Percentiles rank a stretch among this genome's conserved stretches.
Evolutionary conservation across 2,113 vertebrate species (phyloP).

Genomic region (Dunckerocampus dactyliophorus): DNA sequence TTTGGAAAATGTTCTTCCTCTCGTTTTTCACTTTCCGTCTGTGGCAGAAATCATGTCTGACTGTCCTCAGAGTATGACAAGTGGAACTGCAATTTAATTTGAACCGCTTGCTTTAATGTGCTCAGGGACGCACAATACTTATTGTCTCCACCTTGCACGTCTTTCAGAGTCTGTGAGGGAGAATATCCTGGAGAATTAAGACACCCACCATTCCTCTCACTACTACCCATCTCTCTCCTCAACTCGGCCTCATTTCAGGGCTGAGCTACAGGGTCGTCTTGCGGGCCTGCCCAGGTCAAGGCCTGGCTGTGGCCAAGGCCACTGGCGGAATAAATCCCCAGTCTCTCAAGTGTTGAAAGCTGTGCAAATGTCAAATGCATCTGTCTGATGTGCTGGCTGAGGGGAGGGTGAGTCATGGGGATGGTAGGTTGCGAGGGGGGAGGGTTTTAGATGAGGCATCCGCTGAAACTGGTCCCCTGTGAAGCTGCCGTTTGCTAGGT

Average conservation of each 20-base stretch:
- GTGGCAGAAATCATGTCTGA: conserved; percentile 61
- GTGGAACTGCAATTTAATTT: conserved; percentile 73
- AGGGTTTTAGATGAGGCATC: conserved; percentile 42
- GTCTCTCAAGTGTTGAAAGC: conserved; percentile 68
- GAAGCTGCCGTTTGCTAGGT: conserved; percentile 59
- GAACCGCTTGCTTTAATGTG: conserved; percentile 69
- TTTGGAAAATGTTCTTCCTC: conserved; percentile 46
- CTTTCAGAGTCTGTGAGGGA: conserved; percentile 59
- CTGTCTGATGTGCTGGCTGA: conserved; percentile 54
- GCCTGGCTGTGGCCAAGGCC: conserved; percentile 42
- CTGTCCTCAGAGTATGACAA: conserved; percentile 66
- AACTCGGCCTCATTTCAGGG: conserved; percentile 41
- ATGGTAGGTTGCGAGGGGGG: conserved; percentile 11
- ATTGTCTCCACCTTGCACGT: conserved; percentile 63
- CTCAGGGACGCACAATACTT: conserved; percentile 60
- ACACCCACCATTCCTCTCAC: conserved; percentile 25
- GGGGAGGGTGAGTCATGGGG: conserved; percentile 30
- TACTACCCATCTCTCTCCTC: conserved; percentile 10
- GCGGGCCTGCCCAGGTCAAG: conserved; percentile 52
- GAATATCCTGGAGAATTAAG: conserved; percentile 44
- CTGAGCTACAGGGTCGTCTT: conserved; percentile 53
- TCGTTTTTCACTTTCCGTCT: conserved; percentile 45
- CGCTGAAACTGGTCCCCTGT: conserved; percentile 42
- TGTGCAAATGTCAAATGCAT: conserved; percentile 71
- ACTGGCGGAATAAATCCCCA: conserved; percentile 59